These are phyloP conservation scores for Phallusia fumigata DNA, from an alignment of 23 tunicate genomes.

Conservation along the genomic window DNA sequence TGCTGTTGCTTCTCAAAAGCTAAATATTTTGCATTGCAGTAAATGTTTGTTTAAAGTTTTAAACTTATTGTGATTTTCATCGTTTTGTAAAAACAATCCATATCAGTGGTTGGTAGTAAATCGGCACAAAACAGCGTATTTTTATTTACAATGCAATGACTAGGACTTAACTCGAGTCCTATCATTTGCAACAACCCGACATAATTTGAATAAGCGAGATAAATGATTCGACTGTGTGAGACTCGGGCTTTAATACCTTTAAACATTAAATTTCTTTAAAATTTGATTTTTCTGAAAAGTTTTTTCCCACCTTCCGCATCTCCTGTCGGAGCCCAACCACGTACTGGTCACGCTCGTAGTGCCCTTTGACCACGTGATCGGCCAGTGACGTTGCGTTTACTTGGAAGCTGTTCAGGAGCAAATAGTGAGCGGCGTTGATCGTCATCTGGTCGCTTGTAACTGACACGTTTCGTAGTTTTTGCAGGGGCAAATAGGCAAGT, in stretches of 20 bases:
- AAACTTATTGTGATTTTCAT: background rate
- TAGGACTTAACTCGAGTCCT: too few relatives aligned
- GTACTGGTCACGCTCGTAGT: conserved; percentile 27
- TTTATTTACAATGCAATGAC: too few relatives aligned
- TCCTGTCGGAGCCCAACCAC: conserved; percentile 25
- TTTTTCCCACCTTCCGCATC: conserved; percentile 31
- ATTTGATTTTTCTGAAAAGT: too few relatives aligned
- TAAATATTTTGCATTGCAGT: background rate
- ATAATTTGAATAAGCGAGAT: too few relatives aligned
- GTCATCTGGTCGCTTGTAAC: conserved; percentile 32
- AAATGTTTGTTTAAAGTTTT: too few relatives aligned
- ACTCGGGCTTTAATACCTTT: too few relatives aligned
- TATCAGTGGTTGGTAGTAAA: too few relatives aligned
- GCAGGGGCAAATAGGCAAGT: background rate
- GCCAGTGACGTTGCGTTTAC: conserved; percentile 33
- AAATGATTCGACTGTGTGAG: too few relatives aligned
- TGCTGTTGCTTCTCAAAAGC: conserved; percentile 32
- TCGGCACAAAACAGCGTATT: too few relatives aligned
- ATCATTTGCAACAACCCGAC: too few relatives aligned
- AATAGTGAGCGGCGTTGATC: conserved; percentile 47
- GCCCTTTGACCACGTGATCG: conserved; percentile 18
- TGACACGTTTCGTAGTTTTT: conserved; percentile 33
- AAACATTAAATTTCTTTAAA: too few relatives aligned
- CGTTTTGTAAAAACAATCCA: too few relatives aligned
- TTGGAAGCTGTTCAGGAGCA: conserved; percentile 37